Percentiles rank a stretch among this genome's conserved stretches.
phyloP scores from a whole-genome alignment of 2,113 vertebrate genomes.

The Percopsis transmontana region DNA sequence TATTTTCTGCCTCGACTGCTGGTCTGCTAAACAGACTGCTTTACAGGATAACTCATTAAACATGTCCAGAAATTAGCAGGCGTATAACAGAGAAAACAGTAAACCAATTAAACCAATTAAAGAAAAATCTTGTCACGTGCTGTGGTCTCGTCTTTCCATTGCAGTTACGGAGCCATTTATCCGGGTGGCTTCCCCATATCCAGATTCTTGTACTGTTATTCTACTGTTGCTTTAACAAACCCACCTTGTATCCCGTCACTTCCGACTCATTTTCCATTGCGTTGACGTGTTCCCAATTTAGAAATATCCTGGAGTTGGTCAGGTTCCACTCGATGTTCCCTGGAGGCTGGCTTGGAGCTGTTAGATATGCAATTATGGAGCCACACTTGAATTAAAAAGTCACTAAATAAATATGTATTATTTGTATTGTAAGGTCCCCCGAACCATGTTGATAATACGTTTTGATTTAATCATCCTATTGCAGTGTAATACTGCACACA shows the following conservation, averaged over 20 bases:
- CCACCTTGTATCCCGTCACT: conserved; percentile 91
- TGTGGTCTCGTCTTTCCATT: conserved; percentile 45
- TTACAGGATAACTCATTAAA: conserved; percentile 19
- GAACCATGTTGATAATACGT: neutral
- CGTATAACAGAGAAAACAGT: conserved; percentile 1
- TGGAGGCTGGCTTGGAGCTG: conserved; percentile 87
- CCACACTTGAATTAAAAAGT: conserved; percentile 4
- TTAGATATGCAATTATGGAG: conserved; percentile 57
- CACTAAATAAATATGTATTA: neutral
- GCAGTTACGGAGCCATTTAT: conserved; percentile 58
- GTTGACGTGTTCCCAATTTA: conserved; percentile 91
- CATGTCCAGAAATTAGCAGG: conserved; percentile 17
- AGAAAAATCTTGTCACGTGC: neutral
- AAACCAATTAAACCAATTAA: conserved; percentile 17
- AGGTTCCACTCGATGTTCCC: conserved; percentile 88
- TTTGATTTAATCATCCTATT: conserved; percentile 8
- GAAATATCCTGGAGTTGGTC: conserved; percentile 87
- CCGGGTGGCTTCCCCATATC: conserved; percentile 50
- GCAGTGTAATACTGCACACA: neutral
- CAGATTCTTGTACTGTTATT: conserved; percentile 42
- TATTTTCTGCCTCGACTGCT: neutral
- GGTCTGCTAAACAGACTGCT: neutral
- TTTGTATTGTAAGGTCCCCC: conserved; percentile 4
- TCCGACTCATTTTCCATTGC: conserved; percentile 91
- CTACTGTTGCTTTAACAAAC: conserved; percentile 49